Evolutionary conservation across 2,888 invertebrate genomes (phyloP).

Genomic region (Tiliacea citrago): DNA sequence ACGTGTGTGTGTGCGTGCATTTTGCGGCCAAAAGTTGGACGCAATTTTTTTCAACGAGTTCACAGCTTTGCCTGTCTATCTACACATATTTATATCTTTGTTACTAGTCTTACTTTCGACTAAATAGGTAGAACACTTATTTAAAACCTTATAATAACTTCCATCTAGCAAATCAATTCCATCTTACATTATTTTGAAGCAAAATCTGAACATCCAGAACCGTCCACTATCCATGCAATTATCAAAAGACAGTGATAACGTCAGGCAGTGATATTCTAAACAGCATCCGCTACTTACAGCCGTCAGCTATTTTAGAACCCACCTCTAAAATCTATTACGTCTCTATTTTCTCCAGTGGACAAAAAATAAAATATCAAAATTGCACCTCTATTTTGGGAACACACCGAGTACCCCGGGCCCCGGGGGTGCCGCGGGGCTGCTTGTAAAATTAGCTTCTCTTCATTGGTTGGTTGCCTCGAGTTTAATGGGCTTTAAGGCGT

Average conservation of each 20-base stretch:
- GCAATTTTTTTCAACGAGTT: too few species aligned
- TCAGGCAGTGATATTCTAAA: not conserved
- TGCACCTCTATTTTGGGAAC: conserved; percentile 2
- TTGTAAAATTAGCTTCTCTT: not conserved
- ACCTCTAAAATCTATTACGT: conserved; percentile 2
- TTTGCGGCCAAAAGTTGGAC: too few species aligned
- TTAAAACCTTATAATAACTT: not conserved
- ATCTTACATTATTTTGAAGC: not conserved
- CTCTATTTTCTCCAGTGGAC: not conserved
- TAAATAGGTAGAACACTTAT: not conserved
- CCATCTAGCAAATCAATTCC: not conserved
- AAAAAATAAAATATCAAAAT: conserved; percentile 9
- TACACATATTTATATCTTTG: too few species aligned
- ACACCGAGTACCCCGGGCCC: too few species aligned
- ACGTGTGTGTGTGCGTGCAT: too few species aligned
- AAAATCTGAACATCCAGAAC: not conserved
- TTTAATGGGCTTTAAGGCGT: too few species aligned
- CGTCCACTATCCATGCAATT: not conserved
- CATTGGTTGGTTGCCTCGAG: not conserved
- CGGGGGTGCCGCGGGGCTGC: too few species aligned
- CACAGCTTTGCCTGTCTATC: too few species aligned
- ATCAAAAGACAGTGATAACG: not conserved
- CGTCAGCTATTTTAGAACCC: conserved; percentile 12
- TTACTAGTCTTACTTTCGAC: not conserved
- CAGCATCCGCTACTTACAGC: not conserved